Evolutionary conservation across 1,140 invertebrate genomes (phyloP).

Genomic region (Lepidostoma basale): DNA sequence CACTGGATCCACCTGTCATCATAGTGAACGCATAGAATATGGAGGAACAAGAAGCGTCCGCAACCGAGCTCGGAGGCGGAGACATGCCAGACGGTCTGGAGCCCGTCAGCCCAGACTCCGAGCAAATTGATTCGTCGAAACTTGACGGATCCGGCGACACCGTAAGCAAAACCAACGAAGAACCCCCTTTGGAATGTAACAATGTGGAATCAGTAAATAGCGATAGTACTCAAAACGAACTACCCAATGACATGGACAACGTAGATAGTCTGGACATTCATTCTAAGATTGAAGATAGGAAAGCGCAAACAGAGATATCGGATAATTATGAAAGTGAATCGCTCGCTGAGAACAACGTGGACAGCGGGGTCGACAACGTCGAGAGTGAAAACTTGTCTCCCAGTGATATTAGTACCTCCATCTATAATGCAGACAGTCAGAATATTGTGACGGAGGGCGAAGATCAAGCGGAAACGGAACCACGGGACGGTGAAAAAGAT

Average conservation of each 20-base stretch:
- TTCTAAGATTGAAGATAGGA: too few relatives aligned
- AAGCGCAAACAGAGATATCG: too few relatives aligned
- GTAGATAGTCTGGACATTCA: too few relatives aligned
- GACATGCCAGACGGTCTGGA: slow-evolving; percentile 32
- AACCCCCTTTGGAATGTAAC: background rate
- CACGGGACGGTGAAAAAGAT: too few relatives aligned
- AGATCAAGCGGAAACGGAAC: too few relatives aligned
- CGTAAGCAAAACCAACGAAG: background rate
- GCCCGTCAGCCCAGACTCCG: slow-evolving; percentile 22
- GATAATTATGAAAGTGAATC: slow-evolving; percentile 43
- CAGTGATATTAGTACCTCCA: background rate
- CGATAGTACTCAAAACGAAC: slow-evolving; percentile 1
- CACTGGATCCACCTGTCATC: background rate
- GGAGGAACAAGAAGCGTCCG: slow-evolving; percentile 38
- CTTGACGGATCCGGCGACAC: background rate
- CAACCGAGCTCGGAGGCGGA: background rate
- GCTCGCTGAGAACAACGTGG: slow-evolving; percentile 28
- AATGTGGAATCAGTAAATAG: background rate
- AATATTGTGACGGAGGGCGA: background rate
- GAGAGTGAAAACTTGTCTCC: slow-evolving; percentile 26
- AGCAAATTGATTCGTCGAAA: background rate
- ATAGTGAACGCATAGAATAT: slow-evolving; percentile 28
- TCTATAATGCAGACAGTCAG: background rate
- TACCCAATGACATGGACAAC: too few relatives aligned
- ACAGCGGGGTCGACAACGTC: slow-evolving; percentile 5